phyloP scores from a whole-genome alignment of 2,888 invertebrate species.

The Acleris literana region DNA sequence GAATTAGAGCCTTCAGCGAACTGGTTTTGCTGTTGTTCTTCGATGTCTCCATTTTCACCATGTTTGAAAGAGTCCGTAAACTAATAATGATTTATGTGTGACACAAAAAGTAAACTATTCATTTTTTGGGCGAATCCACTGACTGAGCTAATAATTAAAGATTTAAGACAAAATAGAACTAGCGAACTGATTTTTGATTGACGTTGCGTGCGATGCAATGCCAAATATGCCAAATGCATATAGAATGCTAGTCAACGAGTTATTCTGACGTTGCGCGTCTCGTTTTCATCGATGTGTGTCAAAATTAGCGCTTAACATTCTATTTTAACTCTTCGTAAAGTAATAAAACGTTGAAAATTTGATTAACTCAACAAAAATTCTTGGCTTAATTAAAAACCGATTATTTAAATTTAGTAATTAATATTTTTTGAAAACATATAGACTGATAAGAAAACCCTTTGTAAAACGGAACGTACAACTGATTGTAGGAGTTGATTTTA shows the following conservation, averaged over 20 bases:
- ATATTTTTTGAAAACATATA: too few species aligned
- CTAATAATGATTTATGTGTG: not conserved
- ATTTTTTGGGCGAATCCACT: conserved; percentile 6
- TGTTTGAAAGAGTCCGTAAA: conserved; percentile 34
- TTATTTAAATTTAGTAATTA: too few species aligned
- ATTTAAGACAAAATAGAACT: not conserved
- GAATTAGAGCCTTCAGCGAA: conserved; percentile 89
- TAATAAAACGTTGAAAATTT: too few species aligned
- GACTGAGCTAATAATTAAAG: conserved; percentile 3
- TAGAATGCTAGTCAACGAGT: not conserved
- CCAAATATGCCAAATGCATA: not conserved
- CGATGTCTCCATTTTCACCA: conserved; percentile 86
- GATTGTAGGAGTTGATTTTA: too few species aligned
- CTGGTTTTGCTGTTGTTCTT: conserved; percentile 93
- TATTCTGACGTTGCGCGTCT: conserved; percentile 4
- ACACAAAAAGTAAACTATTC: conserved; percentile 5
- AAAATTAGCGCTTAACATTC: not conserved
- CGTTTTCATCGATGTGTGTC: not conserved
- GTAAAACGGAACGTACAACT: too few species aligned
- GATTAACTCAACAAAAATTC: rapidly evolving
- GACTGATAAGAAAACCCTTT: too few species aligned
- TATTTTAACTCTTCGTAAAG: too few species aligned
- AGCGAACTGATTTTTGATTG: not conserved
- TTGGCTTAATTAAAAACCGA: too few species aligned
- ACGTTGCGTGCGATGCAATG: not conserved